A percentile compares a stretch with the other conserved stretches of the same genome.
phyloP scores from a whole-genome alignment of 1,140 invertebrate species.

The Papilio glaucus region DNA sequence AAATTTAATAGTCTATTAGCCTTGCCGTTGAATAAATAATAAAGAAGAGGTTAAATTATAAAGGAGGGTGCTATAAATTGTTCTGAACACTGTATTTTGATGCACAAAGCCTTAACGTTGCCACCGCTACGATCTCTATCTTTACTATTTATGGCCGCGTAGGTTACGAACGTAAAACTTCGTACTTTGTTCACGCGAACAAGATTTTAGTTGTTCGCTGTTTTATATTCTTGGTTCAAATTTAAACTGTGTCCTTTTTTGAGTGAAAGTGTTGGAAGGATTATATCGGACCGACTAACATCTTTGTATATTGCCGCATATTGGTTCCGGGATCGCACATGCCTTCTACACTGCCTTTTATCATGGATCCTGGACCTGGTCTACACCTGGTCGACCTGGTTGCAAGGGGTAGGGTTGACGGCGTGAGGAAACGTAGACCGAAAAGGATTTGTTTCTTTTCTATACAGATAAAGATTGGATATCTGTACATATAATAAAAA shows the following conservation, averaged over 20 bases:
- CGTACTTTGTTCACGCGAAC: constrained; percentile 22
- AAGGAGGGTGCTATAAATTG: constrained; percentile 17
- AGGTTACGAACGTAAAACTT: constrained; percentile 13
- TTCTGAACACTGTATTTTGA: constrained; percentile 13
- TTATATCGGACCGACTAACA: too few species aligned
- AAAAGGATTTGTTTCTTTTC: too few species aligned
- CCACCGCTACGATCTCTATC: neutral
- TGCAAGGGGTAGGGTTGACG: too few species aligned
- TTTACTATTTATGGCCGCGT: constrained; percentile 15
- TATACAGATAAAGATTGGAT: too few species aligned
- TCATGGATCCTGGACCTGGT: too few species aligned
- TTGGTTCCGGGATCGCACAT: too few species aligned
- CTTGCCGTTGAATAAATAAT: neutral
- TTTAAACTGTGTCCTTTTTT: neutral
- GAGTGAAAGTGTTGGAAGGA: too few species aligned
- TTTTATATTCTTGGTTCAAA: neutral
- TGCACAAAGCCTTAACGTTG: constrained; percentile 11
- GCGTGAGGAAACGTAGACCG: too few species aligned
- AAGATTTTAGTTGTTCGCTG: neutral
- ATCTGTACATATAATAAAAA: too few species aligned
- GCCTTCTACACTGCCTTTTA: too few species aligned
- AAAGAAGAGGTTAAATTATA: constrained; percentile 13
- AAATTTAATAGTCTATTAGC: constrained; percentile 2
- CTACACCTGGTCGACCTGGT: too few species aligned
- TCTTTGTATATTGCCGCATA: too few species aligned